phyloP scores from a whole-genome alignment of 1,140 invertebrate genomes.

The Alviniconcha marisindica region DNA sequence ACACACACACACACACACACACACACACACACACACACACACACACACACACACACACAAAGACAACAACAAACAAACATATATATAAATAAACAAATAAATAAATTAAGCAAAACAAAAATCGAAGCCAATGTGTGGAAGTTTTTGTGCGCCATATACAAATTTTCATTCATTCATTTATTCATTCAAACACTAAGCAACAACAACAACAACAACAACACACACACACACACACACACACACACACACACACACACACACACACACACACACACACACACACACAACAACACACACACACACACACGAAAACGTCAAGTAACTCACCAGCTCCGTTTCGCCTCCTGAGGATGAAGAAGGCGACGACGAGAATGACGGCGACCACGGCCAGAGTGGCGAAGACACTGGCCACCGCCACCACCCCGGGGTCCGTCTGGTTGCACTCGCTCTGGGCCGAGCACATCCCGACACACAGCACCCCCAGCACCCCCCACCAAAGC shows the following conservation, averaged over 20 bases:
- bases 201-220: no score
- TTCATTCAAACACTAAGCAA: no score
- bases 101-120: no score
- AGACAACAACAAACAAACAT: no score
- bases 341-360: slow-evolving; percentile 51
- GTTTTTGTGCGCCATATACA: no score
- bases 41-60: no score
- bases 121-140: no score
- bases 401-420: slow-evolving; percentile 56
- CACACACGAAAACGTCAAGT: no score
- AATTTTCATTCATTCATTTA: no score
- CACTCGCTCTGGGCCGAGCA: not conserved
- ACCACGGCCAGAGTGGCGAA: slow-evolving; percentile 56
- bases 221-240: not conserved
- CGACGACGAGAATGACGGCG: slow-evolving; percentile 47
- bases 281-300: not conserved
- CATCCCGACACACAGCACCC: not conserved
- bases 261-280: slow-evolving; percentile 13
- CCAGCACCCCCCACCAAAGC: not conserved
- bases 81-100: no score
- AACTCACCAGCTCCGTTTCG: slow-evolving; percentile 44
- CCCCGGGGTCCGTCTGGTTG: slow-evolving; percentile 34
- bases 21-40: no score
- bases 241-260: slow-evolving; percentile 4
- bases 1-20: no score